Base-by-base conservation (phyloP, 2,888 invertebrate genomes). In the Junonia oenone region DNA sequence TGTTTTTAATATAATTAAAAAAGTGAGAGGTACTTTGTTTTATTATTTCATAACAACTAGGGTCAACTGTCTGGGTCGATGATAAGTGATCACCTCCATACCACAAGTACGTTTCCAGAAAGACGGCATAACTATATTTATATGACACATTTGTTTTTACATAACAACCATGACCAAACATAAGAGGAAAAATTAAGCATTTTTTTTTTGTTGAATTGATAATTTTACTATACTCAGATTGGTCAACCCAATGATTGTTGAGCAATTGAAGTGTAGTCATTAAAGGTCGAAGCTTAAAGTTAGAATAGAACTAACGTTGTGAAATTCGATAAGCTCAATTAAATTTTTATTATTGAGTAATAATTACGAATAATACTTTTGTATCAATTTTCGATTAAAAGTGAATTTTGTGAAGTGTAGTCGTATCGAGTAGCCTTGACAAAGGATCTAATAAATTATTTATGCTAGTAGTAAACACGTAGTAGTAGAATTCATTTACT, bases 261-360 rank as follows among this genome's bases (percentile, higher is more conserved):
- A 29, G 55, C 35, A 49, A 55, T 31, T 6, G 14, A 26, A 49
- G 33, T 33, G 45, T 35, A 37, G 26, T 51, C 35, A 26, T n/a
- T 40, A 54, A 54, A 54, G 31, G 48, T 48, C 26, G 40, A 33
- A 48, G n/a, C 45, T 19, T 37, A 33, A 51, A 40, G 22, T 37
- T 27, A 33, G 19, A 46, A 45, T 33, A 33, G 31, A 33, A 11
- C 1, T 22, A 51, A 45, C 35, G 11, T 26, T 51, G 26, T 6
- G 33, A 45, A 45, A 51, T 35, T 35, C 31, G 31, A 19, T 11
- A 6, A 19, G 15, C n/a, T 45, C 5, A 33, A 51, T 45, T 11
- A 35, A 35, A 17, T 26, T 45, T n/a, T 14, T 22, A 51, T 33
- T 26, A 22, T 45, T 45, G 31, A 6, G 13, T 14, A 6, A 29